Evolutionary conservation across 2,113 vertebrate species (phyloP), one percentile per base, ranked within the genome.

Genomic region (Esox niger): DNA sequence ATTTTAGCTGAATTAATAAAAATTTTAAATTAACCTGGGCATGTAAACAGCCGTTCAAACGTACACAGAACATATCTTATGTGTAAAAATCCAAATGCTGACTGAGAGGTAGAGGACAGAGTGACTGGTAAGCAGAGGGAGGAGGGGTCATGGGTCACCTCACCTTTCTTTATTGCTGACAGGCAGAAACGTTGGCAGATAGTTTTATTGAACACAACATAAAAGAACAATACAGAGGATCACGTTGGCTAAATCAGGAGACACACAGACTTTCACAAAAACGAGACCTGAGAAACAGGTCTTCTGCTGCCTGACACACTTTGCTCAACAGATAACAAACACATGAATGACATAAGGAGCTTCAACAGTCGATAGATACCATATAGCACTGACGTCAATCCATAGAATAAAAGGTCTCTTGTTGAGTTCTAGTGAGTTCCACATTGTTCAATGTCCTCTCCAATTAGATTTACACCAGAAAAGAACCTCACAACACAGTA

Each of bases 401-500:
- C 58, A 62, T 43, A 60, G 70, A 69, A 90, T 81, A 89, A 82
- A 84, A 79, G 62, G 43, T 57, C 64, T 73, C 74, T 87, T 88
- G 70, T 33, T 49, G 70, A 20, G 29, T 5, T 23, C 49, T 38
- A 76, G 66, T 46, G 25, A 54, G 72, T 30, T 61, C 55, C 47
- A 35, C 76, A 71, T 52, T 77, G 31, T 47, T 68, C 47, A 52
- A 46, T 62, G 35, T 38, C 8, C 49, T 47, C 64, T 76, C 8
- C n/a, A 25, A 59, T 21, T 62, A 29, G 66, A 68, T 21, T 38
- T n/a, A 57, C 73, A 32, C 31, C 62, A 68, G 64, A 32, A 29
- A 6, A 30, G 11, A 30, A 17, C 11, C 78, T 60, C 30, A 65
- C 64, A 76, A 30, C 58, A 29, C 29, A 59, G 57, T 10, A 61